Base-by-base conservation (phyloP, 1,140 invertebrate species). In the Parapsyche elsis region DNA sequence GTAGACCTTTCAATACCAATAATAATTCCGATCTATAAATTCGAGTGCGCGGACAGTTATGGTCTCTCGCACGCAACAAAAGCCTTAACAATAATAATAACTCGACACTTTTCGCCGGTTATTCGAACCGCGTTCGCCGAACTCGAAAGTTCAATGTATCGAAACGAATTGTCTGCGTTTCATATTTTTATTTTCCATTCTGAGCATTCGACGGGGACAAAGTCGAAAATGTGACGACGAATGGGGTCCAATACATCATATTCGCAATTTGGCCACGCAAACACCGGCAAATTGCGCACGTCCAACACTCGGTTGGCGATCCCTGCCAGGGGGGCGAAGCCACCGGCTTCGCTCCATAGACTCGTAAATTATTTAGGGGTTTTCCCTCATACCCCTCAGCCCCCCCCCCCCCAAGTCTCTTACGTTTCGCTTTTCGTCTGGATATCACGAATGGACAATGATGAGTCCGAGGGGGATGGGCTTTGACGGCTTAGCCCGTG, bases 91-190 rank as follows among this genome's bases (percentile, higher is more conserved):
- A 7, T 7, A 38, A 38, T 4, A 38, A 38, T 38, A 38, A 38
- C 30, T 38, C 2, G 2, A 38, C 30, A 38, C 30, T 4, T 38
- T 38, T 38, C 30, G 30, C 1, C 30, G n/a, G n/a, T n/a, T n/a
- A 46, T 53, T 14, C 49, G 10, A n/a, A n/a, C n/a, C n/a, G n/a
- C n/a, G 12, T 12, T 2, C 49, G 49, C 49, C 49, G 49, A 53
- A 16, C 16, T 14, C 12, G 16, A 19, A 23, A 67, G 24, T 67
- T 67, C 64, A 67, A 67, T 67, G 64, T 67, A 67, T 67, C 64
- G 64, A 26, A 26, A 67, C 5, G 24, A 14, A 26, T 67, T 26
- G 64, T 26, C 57, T 38, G 30, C 7, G 30, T 38, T 38, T 7
- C 1, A 38, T 4, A 38, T 1, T 38, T 7, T 38, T 38, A 1